Base-by-base conservation (phyloP, 2,888 invertebrate species). In the Mimas tiliae region DNA sequence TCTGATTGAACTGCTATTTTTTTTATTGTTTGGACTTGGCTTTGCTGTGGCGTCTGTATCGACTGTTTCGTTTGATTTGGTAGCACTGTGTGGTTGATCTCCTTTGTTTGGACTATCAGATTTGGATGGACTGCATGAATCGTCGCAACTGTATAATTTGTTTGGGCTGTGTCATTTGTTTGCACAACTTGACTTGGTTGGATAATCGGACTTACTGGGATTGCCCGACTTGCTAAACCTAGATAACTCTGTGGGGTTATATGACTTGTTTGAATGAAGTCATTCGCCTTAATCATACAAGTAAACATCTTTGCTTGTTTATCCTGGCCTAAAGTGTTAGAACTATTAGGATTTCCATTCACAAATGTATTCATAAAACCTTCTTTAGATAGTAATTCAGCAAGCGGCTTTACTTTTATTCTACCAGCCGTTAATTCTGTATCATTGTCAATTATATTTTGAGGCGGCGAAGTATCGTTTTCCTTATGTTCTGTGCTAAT, bases 401-500 rank as follows among this genome's bases (percentile, higher is more conserved):
- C 80, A 47, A 77, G 85, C 47, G 90, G 85, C 72, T 92, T 93
- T 0, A 93, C 90, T 83, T 92, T 93, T 64, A 93, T 91, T 74
- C 88, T 82, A 11, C 27, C 53, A 12, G 16, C 11, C 3, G 62
- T 4, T 33, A n/a, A 12, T 11, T 52, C 51, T n/a, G 9, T 38
- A 7, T 58, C 58, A 19, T 58, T 58, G 12, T 38, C 12, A 38
- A 19, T 42, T 12, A 3, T 12, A 38, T 42, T 19, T 12, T 38
- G 9, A 12, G 42, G 19, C 12, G 19, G 3, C 12, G 11, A 12
- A 19, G 42, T 1, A 16, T 42, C 19, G 8, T 42, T 58, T 6
- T 58, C 16, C 16, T 58, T 58, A 11, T 42, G 9, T 38, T 42
- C 11, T 34, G 14, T 38, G 19, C 9, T 16, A 14, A 8, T 51